Conservation (phyloP, 2,888 invertebrate species). For the Perithous albicinctus region DNA sequence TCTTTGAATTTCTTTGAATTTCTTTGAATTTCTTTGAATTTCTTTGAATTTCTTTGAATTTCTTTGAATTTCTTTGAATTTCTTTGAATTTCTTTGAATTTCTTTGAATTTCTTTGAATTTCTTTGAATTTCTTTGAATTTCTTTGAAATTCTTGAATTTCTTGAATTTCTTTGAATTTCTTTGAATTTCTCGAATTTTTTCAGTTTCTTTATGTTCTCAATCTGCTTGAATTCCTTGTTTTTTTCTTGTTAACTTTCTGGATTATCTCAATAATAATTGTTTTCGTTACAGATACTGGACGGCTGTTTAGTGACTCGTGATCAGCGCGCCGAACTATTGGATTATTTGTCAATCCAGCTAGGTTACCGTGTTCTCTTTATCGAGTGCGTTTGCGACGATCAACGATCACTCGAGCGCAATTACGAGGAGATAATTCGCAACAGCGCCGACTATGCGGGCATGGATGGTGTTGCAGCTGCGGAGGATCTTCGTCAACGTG, state of each 20-base stretch:
- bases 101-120: too few relatives aligned
- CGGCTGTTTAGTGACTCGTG: constrained; percentile 95
- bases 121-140: too few relatives aligned
- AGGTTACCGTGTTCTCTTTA: constrained; percentile 94
- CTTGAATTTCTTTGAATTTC: too few relatives aligned
- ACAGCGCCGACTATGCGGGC: constrained; percentile 94
- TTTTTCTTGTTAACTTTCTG: too few relatives aligned
- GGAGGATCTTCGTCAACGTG: constrained; percentile 92
- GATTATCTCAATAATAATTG: neutral
- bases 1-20: too few relatives aligned
- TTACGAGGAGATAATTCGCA: constrained; percentile 92
- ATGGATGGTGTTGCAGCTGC: constrained; percentile 92
- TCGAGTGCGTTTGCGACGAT: constrained; percentile 96
- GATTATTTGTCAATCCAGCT: constrained; percentile 90
- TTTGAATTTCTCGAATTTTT: neutral
- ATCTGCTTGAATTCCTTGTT: neutral
- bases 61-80: too few relatives aligned
- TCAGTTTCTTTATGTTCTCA: neutral
- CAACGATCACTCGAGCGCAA: constrained; percentile 89
- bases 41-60: too few relatives aligned
- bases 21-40: too few relatives aligned
- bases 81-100: too few relatives aligned
- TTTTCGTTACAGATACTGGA: constrained; percentile 90
- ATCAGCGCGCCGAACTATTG: constrained; percentile 91
- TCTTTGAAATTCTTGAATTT: too few relatives aligned